Base-by-base conservation (phyloP, 2,888 invertebrate genomes). In the Lymantria monacha region DNA sequence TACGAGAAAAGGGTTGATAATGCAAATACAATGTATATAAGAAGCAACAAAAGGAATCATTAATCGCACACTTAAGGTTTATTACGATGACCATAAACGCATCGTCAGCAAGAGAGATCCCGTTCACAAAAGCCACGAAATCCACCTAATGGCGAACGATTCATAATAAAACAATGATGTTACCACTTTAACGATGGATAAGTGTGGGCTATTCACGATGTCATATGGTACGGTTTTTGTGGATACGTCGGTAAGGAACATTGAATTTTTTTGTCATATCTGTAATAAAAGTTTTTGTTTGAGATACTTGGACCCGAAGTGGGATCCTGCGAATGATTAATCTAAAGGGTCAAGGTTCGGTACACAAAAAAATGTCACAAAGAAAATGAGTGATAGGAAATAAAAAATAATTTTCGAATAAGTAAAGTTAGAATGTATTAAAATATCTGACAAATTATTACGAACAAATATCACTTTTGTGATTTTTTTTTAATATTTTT, bases 131-230 rank as follows among this genome's bases (percentile, higher is more conserved):
- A 73, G 72, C 71, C 59, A 56, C 62, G 64, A 72, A 70, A 74
- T 75, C 69, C 71, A 56, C 66, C 71, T 72, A 76, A 76, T 75
- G 69, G 72, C 63, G 64, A 63, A 70, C 76, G 76, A 76, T 76
- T 77, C 74, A 75, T 74, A 78, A 77, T 78, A 76, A 78, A 78
- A 77, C 78, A 76, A 76, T 77, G 71, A 76, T 71, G 69, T 66
- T 59, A 65, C 65, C 63, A 70, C 67, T 74, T 70, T 65, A 72
- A 33, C 67, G 69, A 69, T 63, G 66, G 62, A 56, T 61, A 51
- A 57, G 56, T 42, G 59, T 41, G 22, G 51, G 33, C 50, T 69
- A 66, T 69, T 66, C 63, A 61, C 61, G 53, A 59, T 59, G 46
- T 52, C 52, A 63, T 66, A 54, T 57, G 61, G 55, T 51, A 12